These are phyloP conservation scores for Tetheella fluctuosa DNA, from an alignment of 2,888 invertebrate species.

Conservation along the genomic window DNA sequence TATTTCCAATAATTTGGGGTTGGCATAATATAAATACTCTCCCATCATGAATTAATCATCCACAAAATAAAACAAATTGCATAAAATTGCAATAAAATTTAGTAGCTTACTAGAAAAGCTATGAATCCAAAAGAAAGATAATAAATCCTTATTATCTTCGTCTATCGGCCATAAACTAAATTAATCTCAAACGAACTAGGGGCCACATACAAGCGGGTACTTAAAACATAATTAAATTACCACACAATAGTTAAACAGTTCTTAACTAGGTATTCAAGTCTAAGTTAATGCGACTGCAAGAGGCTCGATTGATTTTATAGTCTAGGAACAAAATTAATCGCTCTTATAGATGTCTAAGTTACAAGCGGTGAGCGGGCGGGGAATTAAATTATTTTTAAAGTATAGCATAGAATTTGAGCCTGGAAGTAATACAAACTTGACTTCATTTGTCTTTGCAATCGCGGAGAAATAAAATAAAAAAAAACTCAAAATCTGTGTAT, in stretches of 20 bases:
- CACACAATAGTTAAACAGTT: slow-evolving; percentile 38
- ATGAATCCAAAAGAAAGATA: background rate
- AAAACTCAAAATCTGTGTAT: too few relatives aligned
- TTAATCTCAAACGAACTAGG: background rate
- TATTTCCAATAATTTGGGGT: too few relatives aligned
- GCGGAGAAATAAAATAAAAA: too few relatives aligned
- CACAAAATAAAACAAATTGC: too few relatives aligned
- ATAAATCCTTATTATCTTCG: background rate
- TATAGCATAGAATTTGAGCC: too few relatives aligned
- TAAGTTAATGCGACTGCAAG: slow-evolving; percentile 15
- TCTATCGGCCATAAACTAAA: background rate
- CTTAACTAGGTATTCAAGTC: slow-evolving; percentile 14
- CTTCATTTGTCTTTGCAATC: too few relatives aligned
- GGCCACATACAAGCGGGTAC: background rate
- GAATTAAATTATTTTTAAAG: background rate
- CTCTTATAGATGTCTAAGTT: slow-evolving; percentile 20
- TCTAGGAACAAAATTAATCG: slow-evolving; percentile 30
- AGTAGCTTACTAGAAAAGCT: too few relatives aligned
- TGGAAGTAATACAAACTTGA: too few relatives aligned
- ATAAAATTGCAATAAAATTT: too few relatives aligned
- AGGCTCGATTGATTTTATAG: slow-evolving; percentile 49
- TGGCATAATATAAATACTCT: too few relatives aligned
- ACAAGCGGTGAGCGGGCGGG: slow-evolving; percentile 19
- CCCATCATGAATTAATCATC: too few relatives aligned
- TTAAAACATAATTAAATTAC: slow-evolving; percentile 37